phyloP scores from a whole-genome alignment of 2,888 invertebrate genomes.

The Tillus elongatus region DNA sequence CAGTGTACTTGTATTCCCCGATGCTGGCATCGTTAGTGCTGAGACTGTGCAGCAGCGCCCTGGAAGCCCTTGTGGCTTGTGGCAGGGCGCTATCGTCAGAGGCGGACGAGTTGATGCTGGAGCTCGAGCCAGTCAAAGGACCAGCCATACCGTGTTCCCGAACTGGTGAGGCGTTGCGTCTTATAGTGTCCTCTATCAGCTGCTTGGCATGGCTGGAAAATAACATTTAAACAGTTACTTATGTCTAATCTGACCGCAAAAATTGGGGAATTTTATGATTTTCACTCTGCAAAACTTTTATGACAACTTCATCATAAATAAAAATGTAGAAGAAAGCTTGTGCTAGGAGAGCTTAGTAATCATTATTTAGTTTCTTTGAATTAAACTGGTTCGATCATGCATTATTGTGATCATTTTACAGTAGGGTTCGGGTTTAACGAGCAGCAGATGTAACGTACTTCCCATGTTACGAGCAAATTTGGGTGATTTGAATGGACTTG shows the following conservation, averaged over 20 bases:
- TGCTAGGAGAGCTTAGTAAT: slow-evolving; percentile 7
- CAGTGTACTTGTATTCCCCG: slow-evolving; percentile 84
- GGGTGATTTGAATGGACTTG: no score
- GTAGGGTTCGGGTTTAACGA: no score
- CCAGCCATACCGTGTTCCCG: slow-evolving; percentile 54
- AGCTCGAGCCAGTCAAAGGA: slow-evolving; percentile 61
- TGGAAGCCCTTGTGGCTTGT: slow-evolving; percentile 46
- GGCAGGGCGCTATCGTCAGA: slow-evolving; percentile 51
- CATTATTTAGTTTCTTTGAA: no score
- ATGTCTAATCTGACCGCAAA: background rate
- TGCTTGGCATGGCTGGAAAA: slow-evolving; percentile 74
- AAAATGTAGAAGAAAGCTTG: slow-evolving; percentile 8
- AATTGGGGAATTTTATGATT: no score
- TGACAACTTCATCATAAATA: background rate
- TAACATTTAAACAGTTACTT: no score
- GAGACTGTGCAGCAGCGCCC: slow-evolving; percentile 65
- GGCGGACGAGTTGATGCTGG: slow-evolving; percentile 69
- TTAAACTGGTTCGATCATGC: no score
- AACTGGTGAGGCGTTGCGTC: slow-evolving; percentile 88
- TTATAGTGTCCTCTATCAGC: slow-evolving; percentile 89
- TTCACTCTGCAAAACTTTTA: no score
- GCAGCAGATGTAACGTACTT: no score
- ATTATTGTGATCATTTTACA: no score
- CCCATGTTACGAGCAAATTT: no score
- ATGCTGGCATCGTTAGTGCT: slow-evolving; percentile 76